These are phyloP conservation scores for Cheilosia urbana DNA, from an alignment of 2,888 invertebrate species.

Conservation along the genomic window DNA sequence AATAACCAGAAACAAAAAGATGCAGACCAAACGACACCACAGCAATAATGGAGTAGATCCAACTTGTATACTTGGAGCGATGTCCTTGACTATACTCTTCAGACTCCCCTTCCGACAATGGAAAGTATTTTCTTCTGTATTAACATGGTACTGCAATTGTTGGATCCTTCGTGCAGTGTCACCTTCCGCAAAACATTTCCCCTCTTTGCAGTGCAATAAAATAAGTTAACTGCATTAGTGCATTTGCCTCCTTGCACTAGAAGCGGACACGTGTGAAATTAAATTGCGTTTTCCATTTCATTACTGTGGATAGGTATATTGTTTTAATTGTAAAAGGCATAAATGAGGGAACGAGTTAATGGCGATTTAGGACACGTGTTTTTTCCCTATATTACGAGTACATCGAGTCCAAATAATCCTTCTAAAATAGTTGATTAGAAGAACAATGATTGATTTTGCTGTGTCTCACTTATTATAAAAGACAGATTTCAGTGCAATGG, in stretches of 20 bases:
- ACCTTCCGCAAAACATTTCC: neutral
- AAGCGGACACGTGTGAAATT: slow-evolving; percentile 34
- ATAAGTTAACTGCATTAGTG: too few relatives aligned
- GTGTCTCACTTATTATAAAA: too few relatives aligned
- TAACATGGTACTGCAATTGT: slow-evolving; percentile 12
- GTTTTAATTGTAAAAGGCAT: neutral
- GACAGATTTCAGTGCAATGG: too few relatives aligned
- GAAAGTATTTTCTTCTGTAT: slow-evolving; percentile 6
- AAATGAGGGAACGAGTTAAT: neutral
- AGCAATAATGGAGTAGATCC: neutral
- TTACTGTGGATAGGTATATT: slow-evolving; percentile 21
- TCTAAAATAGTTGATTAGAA: too few relatives aligned
- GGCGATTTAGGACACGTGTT: neutral
- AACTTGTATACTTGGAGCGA: slow-evolving; percentile 3
- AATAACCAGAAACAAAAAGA: slow-evolving; percentile 18
- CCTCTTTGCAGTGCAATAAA: neutral
- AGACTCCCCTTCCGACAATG: slow-evolving; percentile 8
- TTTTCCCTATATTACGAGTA: too few relatives aligned
- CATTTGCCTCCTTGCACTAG: slow-evolving; percentile 27
- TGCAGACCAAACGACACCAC: slow-evolving; percentile 3
- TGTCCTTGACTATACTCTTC: slow-evolving; percentile 25
- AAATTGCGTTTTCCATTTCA: slow-evolving; percentile 52
- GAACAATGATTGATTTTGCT: too few relatives aligned
- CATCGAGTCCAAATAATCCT: too few relatives aligned
- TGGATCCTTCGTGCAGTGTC: slow-evolving; percentile 8